These are phyloP conservation scores for Allobates femoralis DNA, from an alignment of 2,797 vertebrate genomes.

Conservation along the genomic window DNA sequence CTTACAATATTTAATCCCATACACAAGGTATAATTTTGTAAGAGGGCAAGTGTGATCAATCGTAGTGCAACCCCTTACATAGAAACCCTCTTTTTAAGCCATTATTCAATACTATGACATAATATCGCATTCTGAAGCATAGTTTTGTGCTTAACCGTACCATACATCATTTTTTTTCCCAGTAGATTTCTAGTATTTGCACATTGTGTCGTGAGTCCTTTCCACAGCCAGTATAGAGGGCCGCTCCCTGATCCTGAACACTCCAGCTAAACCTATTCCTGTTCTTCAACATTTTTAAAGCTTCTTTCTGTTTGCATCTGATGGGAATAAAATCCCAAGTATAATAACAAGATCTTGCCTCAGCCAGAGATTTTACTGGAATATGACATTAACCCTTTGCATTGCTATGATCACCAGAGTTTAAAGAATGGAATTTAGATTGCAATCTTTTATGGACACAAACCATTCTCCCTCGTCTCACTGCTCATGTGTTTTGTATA, in stretches of 20 bases:
- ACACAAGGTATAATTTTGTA: no score
- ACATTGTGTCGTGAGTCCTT: slow-evolving; percentile 31
- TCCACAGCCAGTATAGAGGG: slow-evolving; percentile 61
- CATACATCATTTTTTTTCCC: background rate
- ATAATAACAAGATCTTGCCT: slow-evolving; percentile 61
- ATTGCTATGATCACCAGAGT: background rate
- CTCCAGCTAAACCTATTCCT: slow-evolving; percentile 56
- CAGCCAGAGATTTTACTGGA: slow-evolving; percentile 56
- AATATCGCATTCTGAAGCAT: background rate
- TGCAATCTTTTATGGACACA: no score
- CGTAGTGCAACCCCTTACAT: no score
- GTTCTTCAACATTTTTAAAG: slow-evolving; percentile 63
- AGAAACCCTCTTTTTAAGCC: no score
- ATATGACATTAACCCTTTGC: slow-evolving; percentile 42
- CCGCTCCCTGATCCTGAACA: slow-evolving; percentile 57
- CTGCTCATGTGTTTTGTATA: background rate
- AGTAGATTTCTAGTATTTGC: background rate
- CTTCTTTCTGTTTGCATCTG: slow-evolving; percentile 58
- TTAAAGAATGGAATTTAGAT: background rate
- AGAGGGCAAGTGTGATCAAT: no score
- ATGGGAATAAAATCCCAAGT: slow-evolving; percentile 61
- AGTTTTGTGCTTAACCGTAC: background rate
- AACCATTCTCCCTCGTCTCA: background rate
- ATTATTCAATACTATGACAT: no score
- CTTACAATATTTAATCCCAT: no score